phyloP scores from a whole-genome alignment of 2,113 vertebrate genomes.

The Anarhynchus alexandrinus region DNA sequence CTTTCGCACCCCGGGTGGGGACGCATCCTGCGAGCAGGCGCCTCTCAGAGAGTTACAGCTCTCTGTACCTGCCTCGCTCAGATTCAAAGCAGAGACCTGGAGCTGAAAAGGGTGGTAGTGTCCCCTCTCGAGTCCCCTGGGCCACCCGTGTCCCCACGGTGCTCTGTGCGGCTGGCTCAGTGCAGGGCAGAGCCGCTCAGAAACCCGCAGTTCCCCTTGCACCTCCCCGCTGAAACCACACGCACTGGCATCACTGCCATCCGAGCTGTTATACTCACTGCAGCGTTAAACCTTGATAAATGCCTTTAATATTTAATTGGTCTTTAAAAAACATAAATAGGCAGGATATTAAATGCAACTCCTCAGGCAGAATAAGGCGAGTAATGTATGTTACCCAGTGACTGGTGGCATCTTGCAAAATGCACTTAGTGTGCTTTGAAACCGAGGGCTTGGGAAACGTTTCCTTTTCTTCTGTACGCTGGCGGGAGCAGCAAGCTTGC shows the following conservation, averaged over 20 bases:
- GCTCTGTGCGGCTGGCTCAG: neutral
- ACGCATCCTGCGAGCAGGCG: fast-evolving
- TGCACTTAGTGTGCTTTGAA: neutral
- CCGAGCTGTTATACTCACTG: neutral
- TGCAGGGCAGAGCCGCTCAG: neutral
- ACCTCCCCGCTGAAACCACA: neutral
- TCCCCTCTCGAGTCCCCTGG: neutral
- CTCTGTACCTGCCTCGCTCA: neutral
- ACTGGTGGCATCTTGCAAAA: neutral
- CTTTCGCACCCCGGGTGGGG: neutral
- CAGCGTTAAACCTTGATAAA: conserved; percentile 13
- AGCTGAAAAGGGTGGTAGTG: neutral
- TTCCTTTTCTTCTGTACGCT: neutral
- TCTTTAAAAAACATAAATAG: conserved; percentile 47
- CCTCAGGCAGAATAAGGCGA: neutral
- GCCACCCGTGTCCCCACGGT: fast-evolving
- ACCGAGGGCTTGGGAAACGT: neutral
- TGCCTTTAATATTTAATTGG: conserved; percentile 40
- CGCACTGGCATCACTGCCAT: neutral
- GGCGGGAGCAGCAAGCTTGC: neutral
- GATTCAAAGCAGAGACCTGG: neutral
- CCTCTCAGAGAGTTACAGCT: neutral
- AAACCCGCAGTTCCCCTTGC: neutral
- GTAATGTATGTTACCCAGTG: neutral
- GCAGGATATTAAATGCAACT: conserved; percentile 19